Evolutionary conservation across 2,113 vertebrate species (phyloP), one percentile per base, ranked within the genome.

Genomic region (Abramis brama): DNA sequence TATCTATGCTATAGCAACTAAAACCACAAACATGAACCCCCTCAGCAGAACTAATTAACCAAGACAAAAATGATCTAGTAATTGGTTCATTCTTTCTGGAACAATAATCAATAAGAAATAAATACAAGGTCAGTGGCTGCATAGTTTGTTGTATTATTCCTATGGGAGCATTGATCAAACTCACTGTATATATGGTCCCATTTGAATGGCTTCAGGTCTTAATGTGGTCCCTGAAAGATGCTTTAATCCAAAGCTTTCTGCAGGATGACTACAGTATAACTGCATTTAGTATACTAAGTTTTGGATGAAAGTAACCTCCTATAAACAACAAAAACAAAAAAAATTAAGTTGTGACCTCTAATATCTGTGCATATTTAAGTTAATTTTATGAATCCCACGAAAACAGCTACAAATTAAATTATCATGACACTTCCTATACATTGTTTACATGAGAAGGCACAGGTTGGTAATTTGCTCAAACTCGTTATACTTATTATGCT

Each of bases 181-280:
- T 79, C 62, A 66, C 39, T 76, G 39, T 86, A 88, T 84, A 84
- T 59, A 75, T 84, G 43, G 27, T 70, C 79, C 66, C 66, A 36
- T 70, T 75, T n/a, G n/a, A 45, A 50, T 43, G 75, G 68, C 52
- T 57, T 62, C 45, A 66, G 68, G 52, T 82, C 10, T 52, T 83
- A 59, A 68, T 57, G 43, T 68, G 15, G 57, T n/a, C 19, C 36
- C 33, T 71, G 19, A 39, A 68, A 36, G 7, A 68, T 1, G 7
- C 30, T 68, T 68, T n/a, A 68, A 68, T 43, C 70, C 36, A 43
- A 12, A 73, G 36, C 21, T 73, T 73, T 45, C 11, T 43, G 36
- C 11, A 43, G 36, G 70, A 71, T 5, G 36, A 23, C 36, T 39
- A 19, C 1, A 17, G 17, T 47, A 47, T 6, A 3, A 30, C 2